phyloP scores from a whole-genome alignment of 2,797 vertebrate species.

The Phylloscopus collybita region DNA sequence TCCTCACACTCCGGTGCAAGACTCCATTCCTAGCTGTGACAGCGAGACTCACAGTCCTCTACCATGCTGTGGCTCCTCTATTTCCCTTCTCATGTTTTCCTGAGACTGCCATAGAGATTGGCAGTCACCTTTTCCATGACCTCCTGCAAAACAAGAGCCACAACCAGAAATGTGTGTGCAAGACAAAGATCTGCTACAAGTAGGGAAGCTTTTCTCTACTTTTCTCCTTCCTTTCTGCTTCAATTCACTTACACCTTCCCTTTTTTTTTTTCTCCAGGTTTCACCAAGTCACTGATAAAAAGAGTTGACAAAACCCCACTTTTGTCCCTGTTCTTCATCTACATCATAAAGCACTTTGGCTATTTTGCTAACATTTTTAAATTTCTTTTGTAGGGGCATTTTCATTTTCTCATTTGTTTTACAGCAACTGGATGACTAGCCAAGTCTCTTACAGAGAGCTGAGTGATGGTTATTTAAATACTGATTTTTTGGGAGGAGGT shows the following conservation, averaged over 20 bases:
- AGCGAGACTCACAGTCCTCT: not conserved
- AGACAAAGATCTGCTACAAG: not conserved
- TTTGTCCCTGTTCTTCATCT: not conserved
- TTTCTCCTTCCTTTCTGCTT: not conserved
- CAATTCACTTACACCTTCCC: not conserved
- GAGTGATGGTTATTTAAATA: not conserved
- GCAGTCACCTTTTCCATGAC: not conserved
- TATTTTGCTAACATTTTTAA: not conserved
- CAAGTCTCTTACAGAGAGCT: not conserved
- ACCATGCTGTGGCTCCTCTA: fast-evolving
- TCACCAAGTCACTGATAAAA: not conserved
- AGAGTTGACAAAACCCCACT: not conserved
- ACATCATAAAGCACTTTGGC: not conserved
- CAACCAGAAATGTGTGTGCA: not conserved
- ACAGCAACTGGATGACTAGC: not conserved
- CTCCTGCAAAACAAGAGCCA: not conserved
- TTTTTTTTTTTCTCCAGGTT: not conserved
- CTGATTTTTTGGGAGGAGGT: not conserved
- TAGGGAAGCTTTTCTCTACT: not conserved
- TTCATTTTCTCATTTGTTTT: not conserved
- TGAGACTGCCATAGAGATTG: not conserved
- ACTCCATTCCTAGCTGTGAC: fast-evolving
- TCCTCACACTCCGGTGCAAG: not conserved
- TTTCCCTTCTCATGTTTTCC: not conserved
- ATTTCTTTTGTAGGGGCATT: not conserved